Conservation (phyloP, 2,113 vertebrate genomes). For the Pampusana beccarii region DNA sequence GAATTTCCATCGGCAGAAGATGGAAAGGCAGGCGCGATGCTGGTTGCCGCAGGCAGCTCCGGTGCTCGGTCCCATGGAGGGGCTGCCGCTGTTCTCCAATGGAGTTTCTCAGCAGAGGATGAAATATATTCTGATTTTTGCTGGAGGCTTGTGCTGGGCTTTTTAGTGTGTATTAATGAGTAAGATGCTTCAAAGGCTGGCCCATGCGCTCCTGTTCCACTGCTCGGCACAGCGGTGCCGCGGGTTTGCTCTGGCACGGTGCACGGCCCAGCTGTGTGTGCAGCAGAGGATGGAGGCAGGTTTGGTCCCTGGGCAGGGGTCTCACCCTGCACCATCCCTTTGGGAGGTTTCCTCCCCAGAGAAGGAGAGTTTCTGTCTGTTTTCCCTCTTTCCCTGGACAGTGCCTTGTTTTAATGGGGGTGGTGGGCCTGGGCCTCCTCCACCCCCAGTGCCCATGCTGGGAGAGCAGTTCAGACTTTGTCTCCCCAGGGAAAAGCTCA, state of each 20-base stretch:
- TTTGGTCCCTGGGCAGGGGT: background rate
- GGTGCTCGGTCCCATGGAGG: fast-evolving
- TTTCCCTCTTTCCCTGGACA: background rate
- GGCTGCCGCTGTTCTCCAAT: background rate
- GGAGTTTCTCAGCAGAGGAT: slow-evolving; percentile 1
- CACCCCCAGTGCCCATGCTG: fast-evolving
- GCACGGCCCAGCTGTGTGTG: fast-evolving
- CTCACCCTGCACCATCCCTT: background rate
- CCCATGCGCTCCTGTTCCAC: fast-evolving
- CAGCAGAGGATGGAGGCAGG: background rate
- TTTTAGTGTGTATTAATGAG: slow-evolving; percentile 36
- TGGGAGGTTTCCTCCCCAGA: background rate
- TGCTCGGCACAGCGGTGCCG: background rate
- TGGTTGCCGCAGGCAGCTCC: fast-evolving
- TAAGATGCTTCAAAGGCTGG: background rate
- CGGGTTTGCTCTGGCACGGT: background rate
- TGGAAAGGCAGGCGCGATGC: background rate
- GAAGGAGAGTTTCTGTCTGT: background rate
- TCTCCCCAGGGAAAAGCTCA: background rate
- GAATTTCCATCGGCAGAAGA: background rate
- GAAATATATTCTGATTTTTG: background rate
- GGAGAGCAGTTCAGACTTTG: background rate
- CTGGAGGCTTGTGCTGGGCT: slow-evolving; percentile 1
- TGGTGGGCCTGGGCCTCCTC: background rate
- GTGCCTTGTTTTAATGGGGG: background rate